Base-by-base conservation (phyloP, 2,797 vertebrate species). In the Dromococcyx pavoninus region DNA sequence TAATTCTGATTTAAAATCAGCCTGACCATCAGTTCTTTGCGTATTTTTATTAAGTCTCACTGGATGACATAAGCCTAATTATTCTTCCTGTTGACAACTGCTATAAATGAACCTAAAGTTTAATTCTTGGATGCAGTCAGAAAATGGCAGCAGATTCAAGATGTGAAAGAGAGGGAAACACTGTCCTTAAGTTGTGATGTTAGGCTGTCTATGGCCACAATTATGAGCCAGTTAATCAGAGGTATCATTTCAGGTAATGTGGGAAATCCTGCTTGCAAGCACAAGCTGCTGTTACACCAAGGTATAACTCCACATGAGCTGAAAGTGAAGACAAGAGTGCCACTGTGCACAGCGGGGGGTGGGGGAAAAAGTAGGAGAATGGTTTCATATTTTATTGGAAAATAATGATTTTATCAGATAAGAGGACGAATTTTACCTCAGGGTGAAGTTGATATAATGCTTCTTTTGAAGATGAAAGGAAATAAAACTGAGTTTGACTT, bases 1-100 rank as follows among this genome's bases (percentile, higher is more conserved):
- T 74, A 84, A 81, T 93, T 94, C 81, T 84, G 57, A 77, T 39
- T 88, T 64, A 88, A 95, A 94, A 83, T 70, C 66, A 91, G 48
- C 44, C 69, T 44, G 69, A 51, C 32, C 41, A 61, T 71, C 77
- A 80, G 43, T 43, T 79, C 76, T 91, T 60, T 13, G 18, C 60
- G 7, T 37, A 57, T 66, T 91, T 91, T 61, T 76, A 53, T 74
- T 21, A 91, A 76, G 28, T 64, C 33, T 88, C 44, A 23, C 43
- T 91, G 46, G 53, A 66, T 64, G 46, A 84, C 33, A 81, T 88
- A 75, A 91, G 8, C 53, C 54, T 66, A 77, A 88, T 94, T 89
- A 88, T 93, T 97, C 51, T 76, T 89, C 50, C 65, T 48, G 50
- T 32, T 79, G 79, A 71, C 33, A 58, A 82, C 57, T 91, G 30